Base-by-base conservation (phyloP, 2,113 vertebrate genomes). In the Struthidea cinerea region DNA sequence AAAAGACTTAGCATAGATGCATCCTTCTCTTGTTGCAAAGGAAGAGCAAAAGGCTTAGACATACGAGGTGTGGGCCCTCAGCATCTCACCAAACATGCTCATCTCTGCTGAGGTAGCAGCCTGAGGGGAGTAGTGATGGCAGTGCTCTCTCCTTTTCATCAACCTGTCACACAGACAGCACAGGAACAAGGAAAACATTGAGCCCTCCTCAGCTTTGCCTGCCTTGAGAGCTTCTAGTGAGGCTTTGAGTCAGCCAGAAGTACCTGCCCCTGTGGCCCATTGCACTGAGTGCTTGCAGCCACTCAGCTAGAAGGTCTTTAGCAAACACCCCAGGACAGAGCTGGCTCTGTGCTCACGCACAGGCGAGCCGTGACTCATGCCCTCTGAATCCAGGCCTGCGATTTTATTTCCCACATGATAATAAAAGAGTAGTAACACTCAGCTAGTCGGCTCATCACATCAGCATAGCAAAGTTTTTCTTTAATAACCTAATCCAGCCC, bases 401-500 rank as follows among this genome's bases (percentile, higher is more conserved):
- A 82, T 87, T 96, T 93, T 90, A 71, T 93, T 96, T 94, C 90
- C 90, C 95, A 86, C 94, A 92, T 93, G 90, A 94, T 90, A 94
- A 86, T 94, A 93, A 92, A 90, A 88, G 80, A 52, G 56, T 67
- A 93, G 80, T 56, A 79, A 60, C 1, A 2, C 83, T 94, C 80
- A 95, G 52, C 80, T 92, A 84, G 89, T 78, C 20, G 0, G 69
- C 65, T 89, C 90, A 93, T 94, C 90, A 27, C 90, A 97, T 94
- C 91, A 96, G 85, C 94, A 95, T 94, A 95, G 94, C 95, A 96
- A 96, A 97, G 88, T 73, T 87, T 95, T 87, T 87, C 42, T 92
- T 96, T 96, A 92, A 87, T 95, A 94, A 90, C 26, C 86, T 79
- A 82, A 90, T 63, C 86, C 88, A 84, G 65, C 89, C 81, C 96